These are phyloP conservation scores for Brachystomella parvula DNA, from an alignment of 1,140 invertebrate species.

Conservation along the genomic window DNA sequence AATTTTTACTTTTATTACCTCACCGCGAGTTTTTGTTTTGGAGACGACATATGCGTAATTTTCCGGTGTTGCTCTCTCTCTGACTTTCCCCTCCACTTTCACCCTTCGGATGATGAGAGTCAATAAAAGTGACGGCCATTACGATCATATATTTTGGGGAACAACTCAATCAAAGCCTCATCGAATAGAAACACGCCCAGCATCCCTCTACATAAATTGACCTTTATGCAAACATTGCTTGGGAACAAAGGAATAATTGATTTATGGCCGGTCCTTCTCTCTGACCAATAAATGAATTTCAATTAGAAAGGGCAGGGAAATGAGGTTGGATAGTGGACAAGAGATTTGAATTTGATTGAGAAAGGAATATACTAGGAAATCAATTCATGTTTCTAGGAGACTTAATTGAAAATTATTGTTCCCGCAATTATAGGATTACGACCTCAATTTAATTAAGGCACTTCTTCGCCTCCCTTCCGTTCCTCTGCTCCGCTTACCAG, in stretches of 20 bases:
- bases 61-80: no score
- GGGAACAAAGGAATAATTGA: background rate
- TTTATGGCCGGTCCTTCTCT: background rate
- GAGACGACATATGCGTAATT: no score
- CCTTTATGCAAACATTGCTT: background rate
- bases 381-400: no score
- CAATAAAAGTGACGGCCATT: background rate
- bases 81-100: background rate
- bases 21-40: no score
- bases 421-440: no score
- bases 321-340: no score
- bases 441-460: no score
- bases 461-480: no score
- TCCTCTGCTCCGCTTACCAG: no score
- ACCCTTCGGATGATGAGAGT: background rate
- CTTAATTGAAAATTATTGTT: no score
- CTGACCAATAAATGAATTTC: background rate
- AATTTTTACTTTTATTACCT: no score
- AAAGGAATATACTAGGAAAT: background rate
- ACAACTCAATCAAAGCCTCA: background rate
- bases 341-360: background rate
- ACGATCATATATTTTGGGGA: background rate
- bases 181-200: background rate
- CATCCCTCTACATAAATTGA: background rate
- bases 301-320: constrained; percentile 3